These are phyloP conservation scores for Trimorus sp. DNA, from an alignment of 2,888 invertebrate genomes.

Conservation along the genomic window DNA sequence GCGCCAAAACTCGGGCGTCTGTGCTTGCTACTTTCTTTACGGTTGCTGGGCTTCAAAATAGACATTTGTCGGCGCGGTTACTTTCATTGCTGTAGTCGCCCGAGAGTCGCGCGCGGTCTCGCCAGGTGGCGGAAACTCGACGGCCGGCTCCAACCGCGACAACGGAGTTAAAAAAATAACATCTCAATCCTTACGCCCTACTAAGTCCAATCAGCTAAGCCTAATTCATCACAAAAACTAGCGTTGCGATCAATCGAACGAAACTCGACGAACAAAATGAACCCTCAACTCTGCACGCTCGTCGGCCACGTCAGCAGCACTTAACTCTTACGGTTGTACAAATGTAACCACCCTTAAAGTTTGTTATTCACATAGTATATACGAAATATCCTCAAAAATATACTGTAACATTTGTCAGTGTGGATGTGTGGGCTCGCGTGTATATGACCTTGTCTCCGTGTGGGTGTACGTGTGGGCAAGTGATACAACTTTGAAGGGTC, in stretches of 20 bases:
- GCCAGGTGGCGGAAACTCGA: not conserved
- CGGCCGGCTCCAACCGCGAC: not conserved
- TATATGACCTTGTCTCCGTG: too few relatives aligned
- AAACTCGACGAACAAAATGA: conserved; percentile 37
- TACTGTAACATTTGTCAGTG: conserved; percentile 53
- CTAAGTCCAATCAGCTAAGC: conserved; percentile 26
- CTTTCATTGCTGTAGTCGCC: conserved; percentile 40
- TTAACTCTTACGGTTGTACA: conserved; percentile 53
- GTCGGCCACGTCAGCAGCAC: conserved; percentile 23
- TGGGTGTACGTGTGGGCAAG: not conserved
- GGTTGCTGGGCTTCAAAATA: conserved; percentile 43
- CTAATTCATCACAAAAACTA: conserved; percentile 56
- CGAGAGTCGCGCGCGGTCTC: not conserved
- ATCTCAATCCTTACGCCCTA: conserved; percentile 34
- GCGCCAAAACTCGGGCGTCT: not conserved
- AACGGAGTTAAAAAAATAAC: conserved; percentile 43
- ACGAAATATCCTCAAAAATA: conserved; percentile 62
- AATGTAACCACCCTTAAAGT: conserved; percentile 46
- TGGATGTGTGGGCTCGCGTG: too few relatives aligned
- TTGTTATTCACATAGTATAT: conserved; percentile 49
- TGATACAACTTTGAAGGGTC: conserved; percentile 51
- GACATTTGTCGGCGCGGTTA: conserved; percentile 47
- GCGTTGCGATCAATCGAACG: conserved; percentile 47
- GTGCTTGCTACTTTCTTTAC: conserved; percentile 40
- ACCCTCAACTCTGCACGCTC: conserved; percentile 29